Conservation (phyloP, 2,888 invertebrate genomes). For the Alentia gelatinosa region DNA sequence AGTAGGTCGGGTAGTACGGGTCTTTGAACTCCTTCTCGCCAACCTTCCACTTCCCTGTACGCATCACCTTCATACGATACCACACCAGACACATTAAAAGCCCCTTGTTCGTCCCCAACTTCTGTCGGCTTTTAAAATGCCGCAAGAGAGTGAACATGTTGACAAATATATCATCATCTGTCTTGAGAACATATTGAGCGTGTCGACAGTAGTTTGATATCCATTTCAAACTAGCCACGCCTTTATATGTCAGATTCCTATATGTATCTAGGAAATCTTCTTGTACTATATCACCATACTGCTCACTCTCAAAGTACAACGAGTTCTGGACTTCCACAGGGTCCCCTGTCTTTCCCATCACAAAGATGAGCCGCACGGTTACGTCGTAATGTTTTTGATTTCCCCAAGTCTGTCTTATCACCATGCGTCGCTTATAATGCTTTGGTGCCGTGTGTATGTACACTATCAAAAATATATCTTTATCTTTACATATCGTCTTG, state of each 20-base stretch:
- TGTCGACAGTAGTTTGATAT: slow-evolving; percentile 77
- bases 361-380: slow-evolving; percentile 75
- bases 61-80: slow-evolving; percentile 80
- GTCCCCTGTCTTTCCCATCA: slow-evolving; percentile 64
- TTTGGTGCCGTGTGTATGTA: slow-evolving; percentile 79
- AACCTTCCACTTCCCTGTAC: slow-evolving; percentile 81
- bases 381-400: slow-evolving; percentile 68
- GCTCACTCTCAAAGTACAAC: slow-evolving; percentile 72
- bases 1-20: slow-evolving; percentile 81
- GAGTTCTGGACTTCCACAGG: slow-evolving; percentile 67
- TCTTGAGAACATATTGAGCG: slow-evolving; percentile 80
- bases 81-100: slow-evolving; percentile 79
- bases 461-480: slow-evolving; percentile 71
- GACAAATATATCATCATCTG: slow-evolving; percentile 82
- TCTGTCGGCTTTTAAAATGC: slow-evolving; percentile 62
- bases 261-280: slow-evolving; percentile 81
- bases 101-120: slow-evolving; percentile 48
- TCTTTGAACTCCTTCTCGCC: slow-evolving; percentile 78
- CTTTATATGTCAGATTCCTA: slow-evolving; percentile 81
- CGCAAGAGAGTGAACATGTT: slow-evolving; percentile 81
- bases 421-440: slow-evolving; percentile 77
- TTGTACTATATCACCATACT: slow-evolving; percentile 78
- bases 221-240: slow-evolving; percentile 81
- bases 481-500: slow-evolving; percentile 65
- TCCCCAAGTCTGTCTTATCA: slow-evolving; percentile 79